Evolutionary conservation across 2,888 invertebrate species (phyloP), one percentile per base, ranked within the genome.

Genomic region (Bedellia somnulentella): DNA sequence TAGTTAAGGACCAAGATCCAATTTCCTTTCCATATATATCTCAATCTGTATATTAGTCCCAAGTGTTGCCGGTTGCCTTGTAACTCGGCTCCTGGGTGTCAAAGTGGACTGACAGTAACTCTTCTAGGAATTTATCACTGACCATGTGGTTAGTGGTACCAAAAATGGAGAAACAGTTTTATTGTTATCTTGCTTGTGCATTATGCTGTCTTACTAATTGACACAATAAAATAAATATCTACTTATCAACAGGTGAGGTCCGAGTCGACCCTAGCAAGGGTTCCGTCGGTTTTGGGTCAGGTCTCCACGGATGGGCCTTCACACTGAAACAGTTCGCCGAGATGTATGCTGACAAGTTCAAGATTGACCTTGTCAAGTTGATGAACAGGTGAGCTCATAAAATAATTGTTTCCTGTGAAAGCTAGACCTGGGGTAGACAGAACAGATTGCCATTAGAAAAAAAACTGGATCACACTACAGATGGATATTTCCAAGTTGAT

Each of bases 241-340:
- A 6, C 9, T 2, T 9, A 10, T 31, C n/a, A 16, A 3, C 42
- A 76, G 76, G 99, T 61, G 91, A 95, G 80, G 95, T 99, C 45
- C 87, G 93, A 55, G 97, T 94, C 46, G 96, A 97, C 71, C 98
- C 99, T 45, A 91, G 93, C 75, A 93, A 91, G 78, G 99, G 99
- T 47, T 98, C 96, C 38, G 99, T 99, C 38, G 99, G 99, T 57
- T 99, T 99, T 67, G 99, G 99, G 38, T 97, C 98, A 15, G 99
- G 99, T 52, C 90, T 99, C 39, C 99, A 99, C 68, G 98, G 99
- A 41, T 99, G 99, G 99, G 99, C 98, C 29, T 99, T 99, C 76
- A 99, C 99, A 39, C 83, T 99, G 43, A 99, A 99, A 80, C 98
- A 99, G 80, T 99, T 99, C 80, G 81, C 98, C 27, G 97, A 98